A percentile compares a stretch with the other conserved stretches of the same genome.
Conservation (phyloP, 2,113 vertebrate species). For the Ammodytes marinus region DNA sequence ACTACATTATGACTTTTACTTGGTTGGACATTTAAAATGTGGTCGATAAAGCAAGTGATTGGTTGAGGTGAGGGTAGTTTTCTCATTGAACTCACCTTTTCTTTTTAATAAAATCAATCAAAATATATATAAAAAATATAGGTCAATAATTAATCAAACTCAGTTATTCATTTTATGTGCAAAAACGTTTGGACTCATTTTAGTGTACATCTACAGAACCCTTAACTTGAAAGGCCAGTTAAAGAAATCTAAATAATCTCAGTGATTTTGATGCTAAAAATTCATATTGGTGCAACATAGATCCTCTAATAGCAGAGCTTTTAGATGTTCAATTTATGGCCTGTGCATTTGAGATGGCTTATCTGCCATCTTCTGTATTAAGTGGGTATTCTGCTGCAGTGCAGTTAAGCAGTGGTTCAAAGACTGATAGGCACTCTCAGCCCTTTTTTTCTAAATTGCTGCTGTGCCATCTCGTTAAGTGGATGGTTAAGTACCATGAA, state of each 20-base stretch:
- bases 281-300: background rate
- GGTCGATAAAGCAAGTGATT: constrained; percentile 13
- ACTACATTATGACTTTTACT: constrained; percentile 59
- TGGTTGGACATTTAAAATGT: constrained; percentile 40
- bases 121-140: rapidly evolving
- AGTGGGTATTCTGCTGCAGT: constrained; percentile 62
- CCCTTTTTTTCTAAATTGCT: constrained; percentile 46
- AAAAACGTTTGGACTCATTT: background rate
- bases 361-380: constrained; percentile 65
- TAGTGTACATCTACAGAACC: background rate
- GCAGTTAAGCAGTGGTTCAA: constrained; percentile 67
- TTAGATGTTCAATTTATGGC: constrained; percentile 27
- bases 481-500: constrained; percentile 69
- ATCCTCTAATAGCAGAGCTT: constrained; percentile 20
- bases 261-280: constrained; percentile 14
- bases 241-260: background rate
- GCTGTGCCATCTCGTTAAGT: constrained; percentile 74
- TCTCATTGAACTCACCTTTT: background rate
- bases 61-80: background rate
- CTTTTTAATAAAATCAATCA: constrained; percentile 8
- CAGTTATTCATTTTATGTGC: background rate
- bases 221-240: background rate
- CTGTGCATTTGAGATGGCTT: constrained; percentile 47
- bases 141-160: background rate
- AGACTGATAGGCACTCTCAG: constrained; percentile 63